Percentiles rank a stretch among this genome's conserved stretches.
Conservation (phyloP, 2,113 vertebrate genomes). For the Eulemur macaco region DNA sequence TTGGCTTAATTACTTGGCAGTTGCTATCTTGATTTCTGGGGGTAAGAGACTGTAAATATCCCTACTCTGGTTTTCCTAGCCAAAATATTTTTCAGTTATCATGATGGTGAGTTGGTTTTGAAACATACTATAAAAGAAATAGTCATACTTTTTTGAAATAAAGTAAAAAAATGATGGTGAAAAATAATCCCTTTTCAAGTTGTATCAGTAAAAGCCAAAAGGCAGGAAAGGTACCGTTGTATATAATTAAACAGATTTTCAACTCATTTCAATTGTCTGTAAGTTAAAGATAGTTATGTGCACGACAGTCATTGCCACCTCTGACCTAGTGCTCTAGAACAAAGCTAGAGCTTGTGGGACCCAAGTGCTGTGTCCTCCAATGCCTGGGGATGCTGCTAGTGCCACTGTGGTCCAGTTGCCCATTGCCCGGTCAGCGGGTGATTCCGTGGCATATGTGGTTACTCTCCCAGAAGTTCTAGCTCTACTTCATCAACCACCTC, state of each 20-base stretch:
- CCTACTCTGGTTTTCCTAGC: background rate
- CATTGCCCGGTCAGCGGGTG: background rate
- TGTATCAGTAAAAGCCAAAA: conserved; percentile 21
- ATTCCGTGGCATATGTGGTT: no score
- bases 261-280: background rate
- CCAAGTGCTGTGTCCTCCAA: background rate
- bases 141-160: background rate
- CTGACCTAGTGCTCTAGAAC: background rate
- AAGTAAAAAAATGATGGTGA: background rate
- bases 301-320: background rate
- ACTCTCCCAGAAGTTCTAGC: background rate
- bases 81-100: background rate
- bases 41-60: background rate
- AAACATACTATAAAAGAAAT: background rate
- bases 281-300: background rate
- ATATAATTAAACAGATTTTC: background rate
- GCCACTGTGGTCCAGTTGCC: no score
- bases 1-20: conserved; percentile 9
- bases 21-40: background rate
- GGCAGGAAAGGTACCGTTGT: background rate
- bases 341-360: background rate
- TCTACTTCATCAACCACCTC: background rate
- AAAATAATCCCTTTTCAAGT: background rate
- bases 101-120: background rate
- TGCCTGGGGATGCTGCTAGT: background rate